Conservation (phyloP, 2,113 vertebrate genomes). For the Zapus hudsonius region DNA sequence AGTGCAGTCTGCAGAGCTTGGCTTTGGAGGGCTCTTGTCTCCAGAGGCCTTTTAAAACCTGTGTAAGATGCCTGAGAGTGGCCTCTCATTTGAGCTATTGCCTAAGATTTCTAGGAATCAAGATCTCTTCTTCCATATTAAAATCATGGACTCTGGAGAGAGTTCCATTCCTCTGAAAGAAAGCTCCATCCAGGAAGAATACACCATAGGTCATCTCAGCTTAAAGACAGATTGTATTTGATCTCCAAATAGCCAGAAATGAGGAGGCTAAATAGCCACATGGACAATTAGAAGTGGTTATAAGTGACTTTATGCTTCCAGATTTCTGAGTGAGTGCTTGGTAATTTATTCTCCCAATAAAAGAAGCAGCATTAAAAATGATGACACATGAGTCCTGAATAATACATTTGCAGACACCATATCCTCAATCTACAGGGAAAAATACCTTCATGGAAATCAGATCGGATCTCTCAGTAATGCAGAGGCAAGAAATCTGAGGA, state of each 20-base stretch:
- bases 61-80: neutral
- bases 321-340: neutral
- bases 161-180: constrained; percentile 21
- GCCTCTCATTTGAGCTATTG: neutral
- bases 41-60: neutral
- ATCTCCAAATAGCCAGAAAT: constrained; percentile 12
- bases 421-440: constrained; percentile 26
- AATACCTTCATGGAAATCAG: constrained; percentile 58
- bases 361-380: neutral
- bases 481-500: constrained; percentile 59
- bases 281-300: neutral
- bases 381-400: neutral
- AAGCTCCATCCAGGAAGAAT: neutral
- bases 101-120: neutral
- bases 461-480: constrained; percentile 40
- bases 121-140: neutral
- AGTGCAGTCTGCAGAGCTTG: neutral
- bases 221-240: constrained; percentile 27
- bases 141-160: neutral
- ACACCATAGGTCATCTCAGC: neutral
- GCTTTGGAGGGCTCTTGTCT: neutral
- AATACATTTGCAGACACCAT: constrained; percentile 19
- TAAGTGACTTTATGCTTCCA: constrained; percentile 20
- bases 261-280: neutral
- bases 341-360: constrained; percentile 20